phyloP scores from a whole-genome alignment of 2,888 invertebrate species.

The Onchidella celtica region DNA sequence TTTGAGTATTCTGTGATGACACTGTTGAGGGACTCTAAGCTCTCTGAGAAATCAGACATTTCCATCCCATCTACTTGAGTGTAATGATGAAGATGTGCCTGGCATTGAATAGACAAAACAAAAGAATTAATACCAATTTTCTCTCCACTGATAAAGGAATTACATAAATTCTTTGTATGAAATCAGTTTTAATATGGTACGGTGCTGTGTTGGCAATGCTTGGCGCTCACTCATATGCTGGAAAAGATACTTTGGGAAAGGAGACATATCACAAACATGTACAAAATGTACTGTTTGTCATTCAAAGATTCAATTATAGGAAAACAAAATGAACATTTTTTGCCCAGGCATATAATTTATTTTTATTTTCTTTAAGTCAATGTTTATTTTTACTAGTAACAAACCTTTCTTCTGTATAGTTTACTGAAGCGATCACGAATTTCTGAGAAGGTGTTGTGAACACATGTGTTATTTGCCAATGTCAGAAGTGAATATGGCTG shows the following conservation, averaged over 20 bases:
- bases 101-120: constrained; percentile 36
- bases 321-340: no score
- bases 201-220: no score
- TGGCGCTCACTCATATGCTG: no score
- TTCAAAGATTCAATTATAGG: no score
- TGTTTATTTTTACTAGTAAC: no score
- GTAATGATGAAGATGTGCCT: constrained; percentile 81
- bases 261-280: no score
- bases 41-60: constrained; percentile 73
- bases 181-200: background rate
- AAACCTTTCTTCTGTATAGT: constrained; percentile 73
- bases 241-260: no score
- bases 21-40: constrained; percentile 73
- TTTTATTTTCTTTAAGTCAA: no score
- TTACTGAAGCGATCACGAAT: constrained; percentile 78
- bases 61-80: constrained; percentile 80
- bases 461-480: constrained; percentile 80
- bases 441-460: constrained; percentile 76
- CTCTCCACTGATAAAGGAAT: background rate
- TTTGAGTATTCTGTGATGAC: constrained; percentile 75
- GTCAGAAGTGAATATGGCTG: constrained; percentile 79
- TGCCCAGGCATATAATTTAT: no score
- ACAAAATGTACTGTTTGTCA: no score
- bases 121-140: background rate
- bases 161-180: no score